Evolutionary conservation across 2,113 vertebrate species (phyloP).

Genomic region (Anolis sagrei): DNA sequence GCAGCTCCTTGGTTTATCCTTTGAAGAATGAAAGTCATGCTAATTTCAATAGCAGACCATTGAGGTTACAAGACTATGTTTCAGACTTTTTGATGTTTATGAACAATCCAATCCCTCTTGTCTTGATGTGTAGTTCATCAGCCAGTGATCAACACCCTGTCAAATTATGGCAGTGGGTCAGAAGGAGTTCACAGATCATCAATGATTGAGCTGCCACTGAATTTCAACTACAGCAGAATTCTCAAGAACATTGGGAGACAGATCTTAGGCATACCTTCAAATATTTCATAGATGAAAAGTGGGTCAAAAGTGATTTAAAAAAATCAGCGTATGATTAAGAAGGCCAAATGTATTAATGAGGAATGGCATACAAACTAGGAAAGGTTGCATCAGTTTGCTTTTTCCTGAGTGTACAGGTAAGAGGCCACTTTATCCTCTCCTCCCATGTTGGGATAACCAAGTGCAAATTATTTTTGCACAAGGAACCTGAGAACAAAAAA

Average conservation of each 20-base stretch:
- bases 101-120: neutral
- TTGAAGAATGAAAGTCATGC: accelerated
- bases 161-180: neutral
- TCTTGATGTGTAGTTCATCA: neutral
- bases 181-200: neutral
- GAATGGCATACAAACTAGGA: no score
- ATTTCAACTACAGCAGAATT: neutral
- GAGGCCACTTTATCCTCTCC: no score
- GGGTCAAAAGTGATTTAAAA: neutral
- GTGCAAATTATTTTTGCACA: no score
- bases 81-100: neutral
- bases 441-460: no score
- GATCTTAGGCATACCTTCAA: neutral
- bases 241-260: neutral
- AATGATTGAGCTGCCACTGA: neutral
- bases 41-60: neutral
- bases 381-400: no score
- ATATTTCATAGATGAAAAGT: no score
- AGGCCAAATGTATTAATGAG: no score
- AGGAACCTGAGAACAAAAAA: no score
- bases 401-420: no score
- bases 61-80: neutral
- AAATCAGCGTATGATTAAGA: neutral
- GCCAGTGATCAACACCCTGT: neutral
- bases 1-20: neutral